A percentile compares a stretch with the other conserved stretches of the same genome.
Evolutionary conservation across 2,797 vertebrate genomes (phyloP).

Genomic region (Varecia variegata): DNA sequence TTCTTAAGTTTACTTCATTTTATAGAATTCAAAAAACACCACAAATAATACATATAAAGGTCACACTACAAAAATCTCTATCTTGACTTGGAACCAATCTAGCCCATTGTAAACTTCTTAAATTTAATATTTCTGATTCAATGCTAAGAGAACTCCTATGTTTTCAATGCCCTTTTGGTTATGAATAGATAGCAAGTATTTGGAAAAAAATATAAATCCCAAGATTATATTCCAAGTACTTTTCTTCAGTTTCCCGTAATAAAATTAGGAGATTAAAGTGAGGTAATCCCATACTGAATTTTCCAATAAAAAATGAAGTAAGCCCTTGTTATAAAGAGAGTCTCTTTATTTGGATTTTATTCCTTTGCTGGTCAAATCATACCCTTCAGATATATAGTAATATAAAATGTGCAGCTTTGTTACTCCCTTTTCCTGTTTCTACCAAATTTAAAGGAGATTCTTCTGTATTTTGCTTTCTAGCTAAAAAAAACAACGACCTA

Average conservation of each 20-base stretch:
- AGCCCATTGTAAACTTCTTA: background rate
- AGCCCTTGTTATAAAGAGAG: background rate
- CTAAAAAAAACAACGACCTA: background rate
- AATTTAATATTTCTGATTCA: background rate
- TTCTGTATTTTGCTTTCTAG: background rate
- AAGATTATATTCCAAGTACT: background rate
- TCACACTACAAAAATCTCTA: background rate
- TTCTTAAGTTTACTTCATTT: slow-evolving; percentile 32
- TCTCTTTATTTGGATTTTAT: background rate
- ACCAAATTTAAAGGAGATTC: background rate
- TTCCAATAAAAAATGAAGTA: background rate
- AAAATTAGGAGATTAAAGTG: background rate
- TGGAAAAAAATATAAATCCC: background rate
- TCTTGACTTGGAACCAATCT: slow-evolving; percentile 21
- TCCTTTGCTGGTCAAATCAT: background rate
- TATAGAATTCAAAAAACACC: background rate
- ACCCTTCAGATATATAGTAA: background rate
- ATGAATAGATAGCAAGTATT: background rate
- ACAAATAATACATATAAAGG: slow-evolving; percentile 2
- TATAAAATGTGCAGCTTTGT: background rate
- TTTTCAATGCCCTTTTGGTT: background rate
- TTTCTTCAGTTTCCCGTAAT: background rate
- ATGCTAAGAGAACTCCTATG: background rate
- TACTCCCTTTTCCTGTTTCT: background rate
- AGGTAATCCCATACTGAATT: background rate